Base-by-base conservation (phyloP, 2,888 invertebrate genomes). In the Ophion slaviceki region DNA sequence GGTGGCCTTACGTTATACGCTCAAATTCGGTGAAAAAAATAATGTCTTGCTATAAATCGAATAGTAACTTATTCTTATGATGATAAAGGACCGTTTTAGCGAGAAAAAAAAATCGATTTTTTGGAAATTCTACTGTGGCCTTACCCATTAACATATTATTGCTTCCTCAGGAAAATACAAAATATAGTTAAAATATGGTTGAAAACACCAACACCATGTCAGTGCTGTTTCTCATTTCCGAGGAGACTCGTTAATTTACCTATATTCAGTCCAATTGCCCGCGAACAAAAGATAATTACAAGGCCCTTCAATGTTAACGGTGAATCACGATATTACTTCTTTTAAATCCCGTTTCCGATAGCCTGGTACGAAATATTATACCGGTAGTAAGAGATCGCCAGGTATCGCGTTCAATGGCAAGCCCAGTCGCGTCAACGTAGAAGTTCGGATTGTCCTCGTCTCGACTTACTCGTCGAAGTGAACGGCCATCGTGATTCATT, bases 391-490 rank as follows among this genome's bases (percentile, higher is more conserved):
- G 28, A 66, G 53, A 53, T 57, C 59, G 71, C 36, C 57, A 76
- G 76, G 66, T 62, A 62, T 75, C 28, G 67, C 75, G 45, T 71
- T 80, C 80, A 61, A 45, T 57, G 77, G 72, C 40, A 71, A 72
- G 61, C 59, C 24, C 71, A 76, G 68, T 77, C 40, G 72, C 24
- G 53, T 57, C 75, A 72, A 82, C 71, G 64, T 82, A 79, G 82
- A 85, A 82, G 82, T 85, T 82, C 67, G 72, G 79, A 85, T 85
- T 76, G 53, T 53, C 40, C 40, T 6, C 53, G 53, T 53, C 53
- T 53, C 53, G 53, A 53, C 4, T 53, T 53, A 53, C 53, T 53
- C 53, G 53, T 53, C 17, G 5, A 53, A 5, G 53, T 17, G 53
- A 53, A 17, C 47, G 14, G 47, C 17, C 28, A 24, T 20, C 14